Base-by-base conservation (phyloP, 2,888 invertebrate genomes). In the Linnaemya vulpina region DNA sequence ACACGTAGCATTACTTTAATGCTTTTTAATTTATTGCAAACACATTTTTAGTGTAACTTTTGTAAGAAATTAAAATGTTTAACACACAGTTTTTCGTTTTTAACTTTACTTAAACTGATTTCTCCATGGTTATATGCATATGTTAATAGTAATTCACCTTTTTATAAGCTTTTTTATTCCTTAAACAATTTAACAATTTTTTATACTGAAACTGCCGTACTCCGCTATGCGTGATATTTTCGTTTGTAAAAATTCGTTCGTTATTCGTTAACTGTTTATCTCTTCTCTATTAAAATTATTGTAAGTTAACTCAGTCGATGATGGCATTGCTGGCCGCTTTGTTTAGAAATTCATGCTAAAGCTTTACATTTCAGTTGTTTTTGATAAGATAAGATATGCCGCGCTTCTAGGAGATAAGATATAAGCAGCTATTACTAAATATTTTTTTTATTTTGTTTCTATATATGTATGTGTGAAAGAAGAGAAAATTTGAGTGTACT, bases 321-420 rank as follows among this genome's bases (percentile, higher is more conserved):
- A 80, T 74, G 73, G 11, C 73, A 74, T 80, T 55, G 84, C 20
- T 76, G 75, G 15, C 53, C 11, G 68, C 35, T 58, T 38, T 71
- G 40, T 65, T 53, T 53, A 70, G 78, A 43, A 65, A 67, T 82
- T 82, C 82, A 76, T 77, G 63, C 51, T 55, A 71, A 79, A 85
- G 82, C 78, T 82, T 82, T 85, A 76, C 35, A 46, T 81, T 78
- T 84, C 46, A 49, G 15, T 70, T 43, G 11, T 55, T 17, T n/a
- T n/a, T 11, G 77, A 75, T 82, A 75, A 75, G 85, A 85, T 85
- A 85, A 82, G 85, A 82, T 82, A 82, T 71, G 81, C 58, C 46
- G 74, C 62, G 62, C 62, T 51, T n/a, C 40, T 17, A 11, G 15
- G 30, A 68, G 84, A 85, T 85, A 70, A 85, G 82, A 82, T 75